Percentiles rank a stretch among this genome's conserved stretches.
Conservation (phyloP, 2,888 invertebrate genomes). For the Platyscelio sp. region DNA sequence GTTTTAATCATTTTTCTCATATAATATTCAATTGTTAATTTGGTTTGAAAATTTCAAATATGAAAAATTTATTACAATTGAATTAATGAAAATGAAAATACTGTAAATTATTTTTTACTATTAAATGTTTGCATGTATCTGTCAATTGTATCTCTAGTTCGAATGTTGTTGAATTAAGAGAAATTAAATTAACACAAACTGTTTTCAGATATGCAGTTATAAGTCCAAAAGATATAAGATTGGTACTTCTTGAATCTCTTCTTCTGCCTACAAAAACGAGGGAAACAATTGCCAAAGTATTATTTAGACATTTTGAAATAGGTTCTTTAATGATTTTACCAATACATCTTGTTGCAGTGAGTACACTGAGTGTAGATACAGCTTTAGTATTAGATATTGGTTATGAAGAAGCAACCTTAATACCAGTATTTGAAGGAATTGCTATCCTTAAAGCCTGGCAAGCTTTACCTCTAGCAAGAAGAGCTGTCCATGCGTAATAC, state of each 20-base stretch:
- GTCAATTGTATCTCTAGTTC: not conserved
- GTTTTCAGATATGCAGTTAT: constrained; percentile 92
- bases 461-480: constrained; percentile 92
- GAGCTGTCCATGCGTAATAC: constrained; percentile 89
- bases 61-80: no score
- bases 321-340: constrained; percentile 92
- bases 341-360: constrained; percentile 93
- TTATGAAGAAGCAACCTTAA: constrained; percentile 92
- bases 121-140: no score
- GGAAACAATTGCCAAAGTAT: constrained; percentile 95
- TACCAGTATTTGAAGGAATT: constrained; percentile 95
- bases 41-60: no score
- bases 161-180: not conserved
- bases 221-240: constrained; percentile 96
- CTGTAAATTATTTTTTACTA: no score
- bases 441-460: constrained; percentile 95
- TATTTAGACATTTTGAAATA: constrained; percentile 97
- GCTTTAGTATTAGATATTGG: constrained; percentile 96
- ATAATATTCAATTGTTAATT: no score
- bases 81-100: no score
- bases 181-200: not conserved
- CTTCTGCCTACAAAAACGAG: constrained; percentile 93
- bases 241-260: constrained; percentile 96
- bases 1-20: no score
- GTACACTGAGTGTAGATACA: constrained; percentile 93